phyloP scores from a whole-genome alignment of 2,113 vertebrate species.

The Siphamia tubifer region DNA sequence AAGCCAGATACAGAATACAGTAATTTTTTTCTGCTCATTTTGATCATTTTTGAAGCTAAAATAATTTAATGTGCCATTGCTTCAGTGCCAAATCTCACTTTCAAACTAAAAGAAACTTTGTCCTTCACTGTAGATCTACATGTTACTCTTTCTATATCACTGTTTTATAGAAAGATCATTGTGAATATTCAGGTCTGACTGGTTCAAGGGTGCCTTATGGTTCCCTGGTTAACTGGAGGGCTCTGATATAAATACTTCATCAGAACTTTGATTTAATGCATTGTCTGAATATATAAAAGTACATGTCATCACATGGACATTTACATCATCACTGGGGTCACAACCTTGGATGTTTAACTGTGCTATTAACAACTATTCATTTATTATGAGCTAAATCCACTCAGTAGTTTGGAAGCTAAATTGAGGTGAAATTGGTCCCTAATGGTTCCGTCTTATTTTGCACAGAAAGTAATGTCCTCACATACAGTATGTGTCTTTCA shows the following conservation, averaged over 20 bases:
- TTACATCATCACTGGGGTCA: not conserved
- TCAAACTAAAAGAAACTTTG: no score
- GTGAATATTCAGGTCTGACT: not conserved
- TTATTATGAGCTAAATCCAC: not conserved
- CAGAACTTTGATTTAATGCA: not conserved
- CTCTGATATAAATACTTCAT: not conserved
- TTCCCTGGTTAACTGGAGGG: not conserved
- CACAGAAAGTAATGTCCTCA: not conserved
- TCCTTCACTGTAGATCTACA: not conserved
- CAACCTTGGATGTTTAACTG: no score
- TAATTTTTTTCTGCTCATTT: no score
- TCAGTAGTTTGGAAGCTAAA: no score
- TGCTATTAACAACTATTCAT: no score
- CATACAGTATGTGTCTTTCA: not conserved
- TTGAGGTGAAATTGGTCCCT: not conserved
- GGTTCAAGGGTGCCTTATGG: not conserved
- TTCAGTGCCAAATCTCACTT: no score
- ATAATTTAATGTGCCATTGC: no score
- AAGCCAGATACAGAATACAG: no score
- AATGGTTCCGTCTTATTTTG: not conserved
- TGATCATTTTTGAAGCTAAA: no score
- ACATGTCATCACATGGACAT: not conserved
- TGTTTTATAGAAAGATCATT: not conserved
- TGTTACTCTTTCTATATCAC: not conserved
- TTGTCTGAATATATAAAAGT: not conserved